These are phyloP conservation scores for Tympanuchus pallidicinctus DNA, from an alignment of 2,113 vertebrate genomes.

Conservation along the genomic window DNA sequence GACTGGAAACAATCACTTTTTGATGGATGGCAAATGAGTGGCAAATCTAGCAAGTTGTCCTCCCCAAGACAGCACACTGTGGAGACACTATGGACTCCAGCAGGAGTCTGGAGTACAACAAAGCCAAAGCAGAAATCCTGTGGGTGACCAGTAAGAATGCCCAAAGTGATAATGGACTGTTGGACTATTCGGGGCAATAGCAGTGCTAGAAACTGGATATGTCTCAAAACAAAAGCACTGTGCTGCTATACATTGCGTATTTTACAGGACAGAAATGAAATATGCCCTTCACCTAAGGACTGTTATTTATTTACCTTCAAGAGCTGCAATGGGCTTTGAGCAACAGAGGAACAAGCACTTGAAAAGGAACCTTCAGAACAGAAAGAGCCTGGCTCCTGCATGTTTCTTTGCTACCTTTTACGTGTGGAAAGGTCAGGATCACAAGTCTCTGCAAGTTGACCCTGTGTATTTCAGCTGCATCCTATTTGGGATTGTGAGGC, in stretches of 20 bases:
- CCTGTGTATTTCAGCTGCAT: not conserved
- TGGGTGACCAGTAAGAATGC: not conserved
- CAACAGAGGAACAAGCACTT: conserved; percentile 24
- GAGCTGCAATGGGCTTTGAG: not conserved
- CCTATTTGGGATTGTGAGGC: not conserved
- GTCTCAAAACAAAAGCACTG: not conserved
- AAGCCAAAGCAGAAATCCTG: not conserved
- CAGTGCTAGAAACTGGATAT: not conserved
- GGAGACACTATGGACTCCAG: not conserved
- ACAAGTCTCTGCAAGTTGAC: not conserved
- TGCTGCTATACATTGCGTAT: not conserved
- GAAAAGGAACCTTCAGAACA: conserved; percentile 18
- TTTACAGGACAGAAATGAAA: not conserved
- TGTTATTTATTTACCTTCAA: not conserved
- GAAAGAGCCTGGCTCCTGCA: not conserved
- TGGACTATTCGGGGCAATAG: not conserved
- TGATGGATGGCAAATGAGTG: not conserved
- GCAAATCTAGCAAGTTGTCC: not conserved
- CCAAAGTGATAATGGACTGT: not conserved
- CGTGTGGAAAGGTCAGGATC: not conserved
- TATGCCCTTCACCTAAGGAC: not conserved
- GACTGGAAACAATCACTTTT: not conserved
- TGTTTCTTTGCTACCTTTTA: conserved; percentile 2
- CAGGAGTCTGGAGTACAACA: not conserved
- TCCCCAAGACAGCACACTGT: not conserved